Percentiles rank a stretch among this genome's conserved stretches.
phyloP scores from a whole-genome alignment of 2,113 vertebrate species.

The Lepus timidus region DNA sequence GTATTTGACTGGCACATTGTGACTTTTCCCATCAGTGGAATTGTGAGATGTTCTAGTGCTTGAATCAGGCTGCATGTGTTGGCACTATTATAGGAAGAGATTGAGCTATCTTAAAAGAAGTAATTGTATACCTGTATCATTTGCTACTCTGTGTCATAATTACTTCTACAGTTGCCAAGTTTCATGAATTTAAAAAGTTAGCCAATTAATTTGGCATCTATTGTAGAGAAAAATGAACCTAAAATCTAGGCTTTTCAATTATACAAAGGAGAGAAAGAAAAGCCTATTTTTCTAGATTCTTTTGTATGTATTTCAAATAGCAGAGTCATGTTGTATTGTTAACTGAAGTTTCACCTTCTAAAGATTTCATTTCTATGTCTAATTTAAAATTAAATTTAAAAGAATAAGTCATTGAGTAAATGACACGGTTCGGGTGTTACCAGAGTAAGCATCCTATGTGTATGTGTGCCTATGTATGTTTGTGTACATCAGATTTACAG shows the following conservation, averaged over 20 bases:
- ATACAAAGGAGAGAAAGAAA: slow-evolving; percentile 14
- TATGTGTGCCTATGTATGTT: background rate
- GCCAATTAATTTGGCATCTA: slow-evolving; percentile 67
- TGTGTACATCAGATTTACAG: background rate
- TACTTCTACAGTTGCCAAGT: slow-evolving; percentile 56
- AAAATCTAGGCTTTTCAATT: slow-evolving; percentile 50
- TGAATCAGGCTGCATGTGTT: slow-evolving; percentile 34
- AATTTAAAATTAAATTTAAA: slow-evolving; percentile 58
- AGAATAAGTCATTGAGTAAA: slow-evolving; percentile 27
- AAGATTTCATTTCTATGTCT: slow-evolving; percentile 53
- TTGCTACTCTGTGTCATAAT: slow-evolving; percentile 39
- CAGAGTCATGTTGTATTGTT: background rate
- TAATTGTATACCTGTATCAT: slow-evolving; percentile 61
- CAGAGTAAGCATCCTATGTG: background rate
- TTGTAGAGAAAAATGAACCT: slow-evolving; percentile 48
- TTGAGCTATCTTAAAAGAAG: background rate
- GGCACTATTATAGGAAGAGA: slow-evolving; percentile 52
- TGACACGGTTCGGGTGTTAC: background rate
- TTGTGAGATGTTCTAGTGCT: slow-evolving; percentile 70
- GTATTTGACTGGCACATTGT: slow-evolving; percentile 72
- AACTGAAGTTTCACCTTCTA: slow-evolving; percentile 52
- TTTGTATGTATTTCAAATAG: slow-evolving; percentile 50
- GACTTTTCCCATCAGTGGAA: slow-evolving; percentile 65
- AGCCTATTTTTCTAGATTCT: slow-evolving; percentile 30
- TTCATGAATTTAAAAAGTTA: slow-evolving; percentile 69